Percentiles rank a stretch among this genome's conserved stretches.
Conservation (phyloP, 1,140 invertebrate species). For the Heliconius hewitsoni region DNA sequence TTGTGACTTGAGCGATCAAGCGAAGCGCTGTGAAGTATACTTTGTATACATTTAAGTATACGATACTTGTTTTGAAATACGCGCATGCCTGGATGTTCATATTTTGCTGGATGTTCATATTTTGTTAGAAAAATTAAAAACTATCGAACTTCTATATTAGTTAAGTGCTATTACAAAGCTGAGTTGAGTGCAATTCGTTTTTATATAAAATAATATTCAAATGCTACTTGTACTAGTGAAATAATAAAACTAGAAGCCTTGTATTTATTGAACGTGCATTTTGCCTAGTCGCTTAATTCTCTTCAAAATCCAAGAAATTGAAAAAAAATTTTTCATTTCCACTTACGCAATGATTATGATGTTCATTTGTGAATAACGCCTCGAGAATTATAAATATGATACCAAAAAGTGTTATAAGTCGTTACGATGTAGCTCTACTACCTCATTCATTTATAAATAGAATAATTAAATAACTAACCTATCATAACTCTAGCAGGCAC, state of each 20-base stretch:
- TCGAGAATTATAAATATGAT: background rate
- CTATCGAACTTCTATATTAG: background rate
- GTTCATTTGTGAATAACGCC: background rate
- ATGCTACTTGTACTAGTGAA: background rate
- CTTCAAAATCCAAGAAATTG: background rate
- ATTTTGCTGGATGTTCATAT: slow-evolving; percentile 35
- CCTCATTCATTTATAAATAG: slow-evolving; percentile 25
- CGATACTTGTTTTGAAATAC: background rate
- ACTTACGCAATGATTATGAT: slow-evolving; percentile 1
- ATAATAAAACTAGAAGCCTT: background rate
- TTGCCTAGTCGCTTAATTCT: background rate
- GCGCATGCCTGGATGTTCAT: background rate
- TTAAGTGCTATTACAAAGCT: background rate
- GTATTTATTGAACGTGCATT: background rate
- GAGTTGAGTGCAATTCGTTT: background rate
- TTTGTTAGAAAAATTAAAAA: background rate
- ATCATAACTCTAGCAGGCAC: slow-evolving; percentile 96
- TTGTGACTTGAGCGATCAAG: background rate
- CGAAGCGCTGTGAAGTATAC: background rate
- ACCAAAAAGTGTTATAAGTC: background rate
- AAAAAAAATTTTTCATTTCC: background rate
- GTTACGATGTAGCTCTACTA: background rate
- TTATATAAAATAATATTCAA: background rate
- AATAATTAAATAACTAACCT: slow-evolving; percentile 83
- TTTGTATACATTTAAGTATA: background rate